A percentile compares a stretch with the other conserved stretches of the same genome.
Conservation (phyloP, 1,140 invertebrate genomes). For the Saccostrea glomerata region DNA sequence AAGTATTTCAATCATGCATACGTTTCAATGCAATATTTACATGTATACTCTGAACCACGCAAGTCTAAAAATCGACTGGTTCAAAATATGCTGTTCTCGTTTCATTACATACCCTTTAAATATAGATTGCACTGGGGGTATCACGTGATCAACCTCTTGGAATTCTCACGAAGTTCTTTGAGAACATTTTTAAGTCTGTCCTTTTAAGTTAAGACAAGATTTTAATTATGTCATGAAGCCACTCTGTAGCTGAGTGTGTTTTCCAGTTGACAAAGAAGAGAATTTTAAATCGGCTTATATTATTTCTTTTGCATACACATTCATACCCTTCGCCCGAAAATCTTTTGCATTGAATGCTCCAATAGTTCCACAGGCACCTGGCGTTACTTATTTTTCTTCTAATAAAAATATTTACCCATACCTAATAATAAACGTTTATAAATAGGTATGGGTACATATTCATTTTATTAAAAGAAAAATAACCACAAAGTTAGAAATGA, state of each 20-base stretch:
- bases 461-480: too few species aligned
- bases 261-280: constrained; percentile 4
- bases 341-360: neutral
- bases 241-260: neutral
- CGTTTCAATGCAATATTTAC: neutral
- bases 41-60: neutral
- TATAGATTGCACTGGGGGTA: neutral
- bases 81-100: neutral
- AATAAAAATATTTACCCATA: too few species aligned
- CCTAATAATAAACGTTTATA: too few species aligned
- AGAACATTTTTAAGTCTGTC: neutral
- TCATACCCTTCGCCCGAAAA: neutral
- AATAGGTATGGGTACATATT: too few species aligned
- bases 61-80: neutral
- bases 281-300: neutral
- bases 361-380: too few species aligned
- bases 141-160: neutral
- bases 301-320: neutral
- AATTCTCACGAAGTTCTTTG: neutral
- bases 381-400: too few species aligned
- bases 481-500: too few species aligned
- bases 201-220: neutral
- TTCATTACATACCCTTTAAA: constrained; percentile 15
- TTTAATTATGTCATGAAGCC: constrained; percentile 3
- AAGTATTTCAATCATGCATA: too few species aligned